Percentiles rank a stretch among this genome's conserved stretches.
Conservation (phyloP, 1,140 invertebrate genomes). For the Piezodorus guildinii region DNA sequence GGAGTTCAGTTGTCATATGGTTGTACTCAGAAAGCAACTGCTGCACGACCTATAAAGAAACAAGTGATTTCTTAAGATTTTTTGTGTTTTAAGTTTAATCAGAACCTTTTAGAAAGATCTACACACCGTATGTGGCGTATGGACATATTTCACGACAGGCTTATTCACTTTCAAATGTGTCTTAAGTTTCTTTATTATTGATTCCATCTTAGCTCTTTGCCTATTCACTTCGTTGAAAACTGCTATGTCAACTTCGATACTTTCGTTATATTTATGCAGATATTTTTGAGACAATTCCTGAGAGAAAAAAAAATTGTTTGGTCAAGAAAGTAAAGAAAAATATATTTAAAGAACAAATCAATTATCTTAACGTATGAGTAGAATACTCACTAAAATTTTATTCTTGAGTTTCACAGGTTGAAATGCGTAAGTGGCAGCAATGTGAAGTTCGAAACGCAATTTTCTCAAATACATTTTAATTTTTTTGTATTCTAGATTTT, state of each 20-base stretch:
- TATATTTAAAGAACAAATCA: too few species aligned
- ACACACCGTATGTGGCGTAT: neutral
- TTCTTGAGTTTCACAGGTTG: neutral
- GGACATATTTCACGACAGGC: neutral
- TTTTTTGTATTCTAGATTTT: neutral
- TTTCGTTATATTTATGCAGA: neutral
- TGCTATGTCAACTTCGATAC: neutral
- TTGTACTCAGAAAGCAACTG: neutral
- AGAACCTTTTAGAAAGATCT: neutral
- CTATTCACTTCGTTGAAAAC: neutral
- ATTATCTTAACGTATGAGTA: too few species aligned
- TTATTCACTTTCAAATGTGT: neutral
- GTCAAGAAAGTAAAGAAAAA: too few species aligned
- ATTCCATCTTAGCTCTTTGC: neutral
- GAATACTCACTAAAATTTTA: neutral
- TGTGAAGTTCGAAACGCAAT: neutral
- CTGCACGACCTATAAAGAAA: neutral
- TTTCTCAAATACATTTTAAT: neutral
- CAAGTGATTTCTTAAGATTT: neutral
- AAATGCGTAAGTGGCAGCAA: neutral
- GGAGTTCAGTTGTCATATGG: neutral
- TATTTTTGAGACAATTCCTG: slow-evolving; percentile 1
- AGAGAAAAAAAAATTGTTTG: too few species aligned
- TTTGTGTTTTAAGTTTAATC: neutral
- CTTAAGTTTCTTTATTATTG: neutral